Conservation (phyloP, 1,140 invertebrate genomes). For the Prorops nasuta region DNA sequence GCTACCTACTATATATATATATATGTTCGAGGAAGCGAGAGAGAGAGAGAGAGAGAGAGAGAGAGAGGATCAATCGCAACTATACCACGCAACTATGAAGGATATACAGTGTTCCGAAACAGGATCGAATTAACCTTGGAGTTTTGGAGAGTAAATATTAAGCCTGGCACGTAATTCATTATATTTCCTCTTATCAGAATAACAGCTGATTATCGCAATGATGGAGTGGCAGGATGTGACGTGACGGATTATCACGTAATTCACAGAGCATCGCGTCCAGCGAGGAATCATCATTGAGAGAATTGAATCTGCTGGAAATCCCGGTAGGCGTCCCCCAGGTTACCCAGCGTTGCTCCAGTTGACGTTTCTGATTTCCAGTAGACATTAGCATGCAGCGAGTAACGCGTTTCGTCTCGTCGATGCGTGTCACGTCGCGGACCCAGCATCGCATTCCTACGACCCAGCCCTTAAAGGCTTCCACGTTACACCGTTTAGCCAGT, state of each 20-base stretch:
- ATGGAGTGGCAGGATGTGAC: no score
- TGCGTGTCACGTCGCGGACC: constrained; percentile 33
- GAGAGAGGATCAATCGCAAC: no score
- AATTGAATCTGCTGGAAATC: constrained; percentile 33
- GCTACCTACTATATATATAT: no score
- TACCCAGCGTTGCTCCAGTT: constrained; percentile 23
- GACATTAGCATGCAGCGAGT: constrained; percentile 20
- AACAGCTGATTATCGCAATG: no score
- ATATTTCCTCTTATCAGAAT: no score
- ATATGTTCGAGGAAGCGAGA: no score
- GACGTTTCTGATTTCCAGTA: constrained; percentile 34
- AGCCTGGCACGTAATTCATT: no score
- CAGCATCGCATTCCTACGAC: constrained; percentile 29
- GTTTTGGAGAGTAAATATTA: no score
- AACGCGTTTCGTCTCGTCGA: constrained; percentile 28
- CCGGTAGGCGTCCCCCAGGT: constrained; percentile 27
- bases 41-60: no score
- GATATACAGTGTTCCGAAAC: no score
- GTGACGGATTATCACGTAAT: constrained; percentile 11
- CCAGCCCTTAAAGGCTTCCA: constrained; percentile 31
- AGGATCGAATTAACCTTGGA: no score
- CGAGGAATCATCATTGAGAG: not conserved
- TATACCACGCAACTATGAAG: no score
- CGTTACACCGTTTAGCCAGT: constrained; percentile 33
- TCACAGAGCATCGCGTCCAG: not conserved